A percentile compares a stretch with the other conserved stretches of the same genome.
Evolutionary conservation across 2,888 invertebrate genomes (phyloP).

Genomic region (Pollenia labialis): DNA sequence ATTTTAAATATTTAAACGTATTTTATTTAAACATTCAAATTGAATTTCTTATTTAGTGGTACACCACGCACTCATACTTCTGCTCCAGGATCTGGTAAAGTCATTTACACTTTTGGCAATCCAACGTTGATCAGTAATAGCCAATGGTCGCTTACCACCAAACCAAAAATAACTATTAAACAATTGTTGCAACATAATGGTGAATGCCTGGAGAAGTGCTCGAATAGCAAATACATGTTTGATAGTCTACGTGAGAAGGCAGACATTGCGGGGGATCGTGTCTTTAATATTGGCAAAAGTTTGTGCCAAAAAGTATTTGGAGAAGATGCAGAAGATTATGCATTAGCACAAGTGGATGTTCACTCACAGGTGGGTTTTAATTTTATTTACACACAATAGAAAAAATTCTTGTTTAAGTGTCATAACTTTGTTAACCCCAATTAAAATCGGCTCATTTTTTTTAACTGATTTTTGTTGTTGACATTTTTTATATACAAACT

Average conservation of each 20-base stretch:
- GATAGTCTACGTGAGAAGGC: conserved; percentile 81
- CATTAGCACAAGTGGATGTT: conserved; percentile 81
- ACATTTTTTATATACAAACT: too few species aligned
- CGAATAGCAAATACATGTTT: conserved; percentile 84
- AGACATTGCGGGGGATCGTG: conserved; percentile 80
- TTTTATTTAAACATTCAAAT: neutral
- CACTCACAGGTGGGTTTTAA: conserved; percentile 78
- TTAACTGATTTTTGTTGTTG: neutral
- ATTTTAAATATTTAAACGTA: neutral
- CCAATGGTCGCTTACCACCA: conserved; percentile 79
- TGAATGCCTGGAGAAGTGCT: conserved; percentile 78
- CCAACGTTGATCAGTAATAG: conserved; percentile 84
- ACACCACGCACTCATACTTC: conserved; percentile 78
- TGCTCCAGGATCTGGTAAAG: conserved; percentile 85
- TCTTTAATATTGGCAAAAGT: conserved; percentile 80
- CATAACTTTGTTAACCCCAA: too few species aligned
- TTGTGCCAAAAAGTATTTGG: conserved; percentile 81
- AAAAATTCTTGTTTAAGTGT: too few species aligned
- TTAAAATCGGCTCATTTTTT: neutral
- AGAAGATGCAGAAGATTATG: conserved; percentile 78
- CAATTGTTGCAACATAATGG: conserved; percentile 86
- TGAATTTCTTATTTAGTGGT: conserved; percentile 69
- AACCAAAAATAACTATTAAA: conserved; percentile 81
- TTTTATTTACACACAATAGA: neutral
- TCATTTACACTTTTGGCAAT: conserved; percentile 87